Conservation (phyloP, 1,140 invertebrate genomes). For the Hylyphantes graminicola region DNA sequence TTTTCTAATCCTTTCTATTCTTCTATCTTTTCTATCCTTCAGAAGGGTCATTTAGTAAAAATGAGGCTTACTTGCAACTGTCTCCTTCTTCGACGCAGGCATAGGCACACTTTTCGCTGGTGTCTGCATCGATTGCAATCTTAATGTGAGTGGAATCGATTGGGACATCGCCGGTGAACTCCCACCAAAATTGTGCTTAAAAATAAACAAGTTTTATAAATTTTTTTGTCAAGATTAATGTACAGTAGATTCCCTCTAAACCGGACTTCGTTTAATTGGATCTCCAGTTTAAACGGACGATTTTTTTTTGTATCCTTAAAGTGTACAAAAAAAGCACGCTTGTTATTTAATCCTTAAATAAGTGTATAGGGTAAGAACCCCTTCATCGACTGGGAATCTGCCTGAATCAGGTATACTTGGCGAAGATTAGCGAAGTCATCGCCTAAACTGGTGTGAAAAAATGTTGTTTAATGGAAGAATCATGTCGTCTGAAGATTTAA, state of each 20-base stretch:
- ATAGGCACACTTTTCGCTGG: slow-evolving; percentile 38
- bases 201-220: neutral
- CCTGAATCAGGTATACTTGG: too few relatives aligned
- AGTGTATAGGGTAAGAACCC: too few relatives aligned
- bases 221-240: neutral
- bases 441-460: too few relatives aligned
- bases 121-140: neutral
- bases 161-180: neutral
- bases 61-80: slow-evolving; percentile 19
- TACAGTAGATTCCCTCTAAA: neutral
- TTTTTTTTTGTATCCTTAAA: neutral
- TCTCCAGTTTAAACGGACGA: neutral
- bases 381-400: too few relatives aligned
- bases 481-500: too few relatives aligned
- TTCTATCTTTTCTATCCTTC: neutral
- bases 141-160: neutral
- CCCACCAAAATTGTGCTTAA: slow-evolving; percentile 41
- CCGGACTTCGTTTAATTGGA: neutral
- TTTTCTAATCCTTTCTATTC: too few relatives aligned
- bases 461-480: too few relatives aligned
- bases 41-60: neutral
- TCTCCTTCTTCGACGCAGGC: slow-evolving; percentile 20
- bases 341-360: too few relatives aligned
- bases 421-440: too few relatives aligned
- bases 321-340: too few relatives aligned